Percentiles rank a stretch among this genome's conserved stretches.
Conservation (phyloP, 2,113 vertebrate species). For the Nycticorax nycticorax region DNA sequence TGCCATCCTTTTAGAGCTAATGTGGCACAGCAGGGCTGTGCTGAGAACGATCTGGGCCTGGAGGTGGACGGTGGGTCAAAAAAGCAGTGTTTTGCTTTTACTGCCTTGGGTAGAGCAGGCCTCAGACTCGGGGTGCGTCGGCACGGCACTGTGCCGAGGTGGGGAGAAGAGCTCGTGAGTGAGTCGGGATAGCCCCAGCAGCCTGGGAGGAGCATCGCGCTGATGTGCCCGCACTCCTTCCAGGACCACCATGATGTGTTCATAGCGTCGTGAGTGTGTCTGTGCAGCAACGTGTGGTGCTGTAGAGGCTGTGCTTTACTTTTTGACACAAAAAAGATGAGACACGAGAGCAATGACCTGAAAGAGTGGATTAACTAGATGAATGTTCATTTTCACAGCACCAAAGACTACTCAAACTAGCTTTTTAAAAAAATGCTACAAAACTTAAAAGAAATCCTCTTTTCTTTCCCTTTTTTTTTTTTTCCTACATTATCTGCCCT, state of each 20-base stretch:
- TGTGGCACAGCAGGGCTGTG: background rate
- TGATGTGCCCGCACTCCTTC: background rate
- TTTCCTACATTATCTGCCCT: background rate
- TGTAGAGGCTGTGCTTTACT: background rate
- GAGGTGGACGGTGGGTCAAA: background rate
- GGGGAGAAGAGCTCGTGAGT: background rate
- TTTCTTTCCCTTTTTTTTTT: background rate
- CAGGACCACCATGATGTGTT: background rate
- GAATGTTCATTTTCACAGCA: background rate
- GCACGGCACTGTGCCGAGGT: accelerated
- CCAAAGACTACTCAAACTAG: background rate
- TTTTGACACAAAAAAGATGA: background rate
- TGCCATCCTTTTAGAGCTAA: background rate
- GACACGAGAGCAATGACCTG: background rate
- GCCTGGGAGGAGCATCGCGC: background rate
- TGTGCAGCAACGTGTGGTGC: background rate
- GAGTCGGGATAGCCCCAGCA: background rate
- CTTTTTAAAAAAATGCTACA: background rate
- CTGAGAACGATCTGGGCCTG: background rate
- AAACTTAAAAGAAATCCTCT: background rate
- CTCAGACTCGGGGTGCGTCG: accelerated
- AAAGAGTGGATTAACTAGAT: background rate
- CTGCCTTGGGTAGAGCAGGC: background rate
- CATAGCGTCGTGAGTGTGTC: accelerated
- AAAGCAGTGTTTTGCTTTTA: background rate